These are phyloP conservation scores for Aplysina aerophoba DNA, from an alignment of 37 sponge, comb jelly and placozoan genomes.

Conservation along the genomic window DNA sequence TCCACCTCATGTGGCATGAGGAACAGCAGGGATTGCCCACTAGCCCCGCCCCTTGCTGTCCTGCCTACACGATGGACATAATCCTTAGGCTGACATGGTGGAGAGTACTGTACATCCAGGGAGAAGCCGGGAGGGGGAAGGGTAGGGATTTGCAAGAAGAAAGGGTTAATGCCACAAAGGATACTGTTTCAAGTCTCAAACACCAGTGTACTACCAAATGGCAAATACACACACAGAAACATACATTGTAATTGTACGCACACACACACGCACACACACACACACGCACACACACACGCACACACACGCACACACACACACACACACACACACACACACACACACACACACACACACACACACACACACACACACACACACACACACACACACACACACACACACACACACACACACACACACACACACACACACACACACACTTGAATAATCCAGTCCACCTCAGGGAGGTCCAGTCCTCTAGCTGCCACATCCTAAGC, in stretches of 20 bases:
- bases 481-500: constrained; percentile 91
- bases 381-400: constrained; percentile 25
- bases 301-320: constrained; percentile 34
- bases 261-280: constrained; percentile 26
- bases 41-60: constrained; percentile 90
- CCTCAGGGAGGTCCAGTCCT: constrained; percentile 97
- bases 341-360: constrained; percentile 26
- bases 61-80: constrained; percentile 98
- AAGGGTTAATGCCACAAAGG: no score
- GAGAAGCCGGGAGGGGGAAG: no score
- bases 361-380: background rate
- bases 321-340: background rate
- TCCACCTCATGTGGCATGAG: constrained; percentile 89
- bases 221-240: no score
- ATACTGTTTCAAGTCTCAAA: no score
- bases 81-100: constrained; percentile 58
- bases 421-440: constrained; percentile 15
- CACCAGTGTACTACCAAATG: no score
- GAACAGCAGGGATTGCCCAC: constrained; percentile 91
- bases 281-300: background rate
- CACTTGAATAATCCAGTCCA: constrained; percentile 97
- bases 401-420: constrained; percentile 26
- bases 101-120: background rate
- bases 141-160: no score
- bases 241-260: background rate